Conservation (phyloP, 2,888 invertebrate species). For the Timandra comae region DNA sequence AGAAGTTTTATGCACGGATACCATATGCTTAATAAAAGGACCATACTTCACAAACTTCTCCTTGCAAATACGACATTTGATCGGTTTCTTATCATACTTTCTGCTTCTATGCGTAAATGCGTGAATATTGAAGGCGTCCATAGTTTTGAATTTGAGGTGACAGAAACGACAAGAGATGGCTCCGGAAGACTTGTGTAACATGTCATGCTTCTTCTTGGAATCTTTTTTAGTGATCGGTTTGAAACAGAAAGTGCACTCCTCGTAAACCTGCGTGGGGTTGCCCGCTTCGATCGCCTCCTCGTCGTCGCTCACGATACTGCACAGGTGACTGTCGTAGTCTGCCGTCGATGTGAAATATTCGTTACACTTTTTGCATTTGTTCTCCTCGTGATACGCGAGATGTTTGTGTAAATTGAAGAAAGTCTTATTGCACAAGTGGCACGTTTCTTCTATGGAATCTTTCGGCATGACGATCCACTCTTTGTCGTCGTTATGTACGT, state of each 20-base stretch:
- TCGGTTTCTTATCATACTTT: conserved; percentile 63
- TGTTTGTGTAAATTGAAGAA: conserved; percentile 66
- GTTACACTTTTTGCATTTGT: conserved; percentile 64
- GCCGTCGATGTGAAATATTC: conserved; percentile 63
- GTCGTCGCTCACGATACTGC: conserved; percentile 63
- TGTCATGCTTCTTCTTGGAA: conserved; percentile 52
- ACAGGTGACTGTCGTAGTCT: conserved; percentile 63
- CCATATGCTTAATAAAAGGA: conserved; percentile 65
- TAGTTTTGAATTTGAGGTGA: conserved; percentile 63
- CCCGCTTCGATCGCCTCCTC: conserved; percentile 35
- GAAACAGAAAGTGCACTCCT: conserved; percentile 69
- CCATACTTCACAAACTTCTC: conserved; percentile 67
- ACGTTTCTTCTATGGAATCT: conserved; percentile 57
- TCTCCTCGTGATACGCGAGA: conserved; percentile 64
- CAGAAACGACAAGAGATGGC: conserved; percentile 71
- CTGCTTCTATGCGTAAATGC: conserved; percentile 66
- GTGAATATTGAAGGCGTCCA: conserved; percentile 69
- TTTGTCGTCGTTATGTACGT: conserved; percentile 61
- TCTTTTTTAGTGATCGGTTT: conserved; percentile 57
- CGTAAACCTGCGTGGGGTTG: conserved; percentile 38
- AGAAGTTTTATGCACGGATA: conserved; percentile 47
- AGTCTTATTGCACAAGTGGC: conserved; percentile 58
- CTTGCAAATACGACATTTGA: conserved; percentile 59
- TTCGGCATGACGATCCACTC: conserved; percentile 68
- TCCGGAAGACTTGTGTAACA: conserved; percentile 58